Percentiles rank a stretch among this genome's conserved stretches.
These are phyloP conservation scores for Jordanella pulchra DNA, from an alignment of 2,797 vertebrate genomes.

Conservation along the genomic window DNA sequence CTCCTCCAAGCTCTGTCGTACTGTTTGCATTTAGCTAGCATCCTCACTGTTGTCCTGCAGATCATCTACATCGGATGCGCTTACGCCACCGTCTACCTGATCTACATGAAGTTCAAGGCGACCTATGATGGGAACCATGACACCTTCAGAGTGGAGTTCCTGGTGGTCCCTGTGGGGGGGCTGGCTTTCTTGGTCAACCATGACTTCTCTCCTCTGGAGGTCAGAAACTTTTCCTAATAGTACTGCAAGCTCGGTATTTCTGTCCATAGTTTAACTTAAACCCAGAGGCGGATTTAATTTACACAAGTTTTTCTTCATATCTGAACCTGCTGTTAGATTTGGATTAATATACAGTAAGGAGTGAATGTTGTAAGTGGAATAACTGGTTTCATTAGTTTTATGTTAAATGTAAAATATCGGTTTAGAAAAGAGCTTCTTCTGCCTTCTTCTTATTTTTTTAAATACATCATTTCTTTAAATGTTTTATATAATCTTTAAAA, in stretches of 20 bases:
- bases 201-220: slow-evolving; percentile 96
- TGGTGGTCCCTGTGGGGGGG: slow-evolving; percentile 94
- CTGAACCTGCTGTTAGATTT: not conserved
- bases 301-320: slow-evolving; percentile 16
- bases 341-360: not conserved
- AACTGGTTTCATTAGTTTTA: too few species aligned
- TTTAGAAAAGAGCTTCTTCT: too few species aligned
- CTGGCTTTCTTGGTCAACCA: slow-evolving; percentile 96
- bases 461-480: too few species aligned
- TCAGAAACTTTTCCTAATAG: slow-evolving; percentile 43
- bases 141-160: slow-evolving; percentile 95
- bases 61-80: slow-evolving; percentile 94
- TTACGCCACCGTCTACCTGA: slow-evolving; percentile 94
- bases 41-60: slow-evolving; percentile 60
- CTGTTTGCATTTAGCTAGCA: not conserved
- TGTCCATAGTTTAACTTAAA: not conserved
- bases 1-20: not conserved
- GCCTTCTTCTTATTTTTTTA: too few species aligned
- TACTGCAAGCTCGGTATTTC: not conserved
- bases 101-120: slow-evolving; percentile 97
- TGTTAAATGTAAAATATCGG: too few species aligned
- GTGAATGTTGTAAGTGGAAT: too few species aligned
- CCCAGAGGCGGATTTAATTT: not conserved
- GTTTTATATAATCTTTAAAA: too few species aligned
- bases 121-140: slow-evolving; percentile 98